A percentile compares a stretch with the other conserved stretches of the same genome.
These are phyloP conservation scores for Hecatera dysodea DNA, from an alignment of 2,888 invertebrate species.

Conservation along the genomic window DNA sequence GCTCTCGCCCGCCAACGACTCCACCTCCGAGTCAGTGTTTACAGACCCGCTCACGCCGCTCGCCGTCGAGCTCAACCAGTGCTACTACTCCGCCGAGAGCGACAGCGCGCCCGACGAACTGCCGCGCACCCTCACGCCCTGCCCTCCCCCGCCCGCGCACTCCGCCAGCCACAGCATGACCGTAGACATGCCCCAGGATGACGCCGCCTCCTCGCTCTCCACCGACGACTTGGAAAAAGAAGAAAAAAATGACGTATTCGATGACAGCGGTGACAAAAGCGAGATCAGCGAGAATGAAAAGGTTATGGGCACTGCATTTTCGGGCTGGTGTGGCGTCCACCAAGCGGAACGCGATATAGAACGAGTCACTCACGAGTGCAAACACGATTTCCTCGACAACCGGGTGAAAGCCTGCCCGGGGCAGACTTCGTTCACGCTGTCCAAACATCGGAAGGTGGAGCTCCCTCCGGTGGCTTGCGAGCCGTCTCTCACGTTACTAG, in stretches of 20 bases:
- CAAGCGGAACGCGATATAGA: constrained; percentile 70
- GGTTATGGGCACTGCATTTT: constrained; percentile 86
- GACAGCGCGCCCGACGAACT: constrained; percentile 86
- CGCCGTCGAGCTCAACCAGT: constrained; percentile 92
- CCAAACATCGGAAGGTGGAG: constrained; percentile 92
- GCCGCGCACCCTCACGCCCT: constrained; percentile 79
- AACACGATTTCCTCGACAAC: constrained; percentile 86
- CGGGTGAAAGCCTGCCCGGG: constrained; percentile 85
- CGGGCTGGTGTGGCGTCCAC: constrained; percentile 76
- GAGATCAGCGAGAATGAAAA: constrained; percentile 85
- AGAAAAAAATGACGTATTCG: constrained; percentile 83
- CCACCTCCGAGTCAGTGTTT: constrained; percentile 94
- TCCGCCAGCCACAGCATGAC: constrained; percentile 60
- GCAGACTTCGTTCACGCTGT: constrained; percentile 91
- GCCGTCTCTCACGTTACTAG: constrained; percentile 79
- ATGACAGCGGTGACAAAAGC: constrained; percentile 83
- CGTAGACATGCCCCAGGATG: constrained; percentile 84
- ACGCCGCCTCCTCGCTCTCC: constrained; percentile 80
- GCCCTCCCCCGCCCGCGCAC: constrained; percentile 60
- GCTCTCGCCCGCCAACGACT: constrained; percentile 89
- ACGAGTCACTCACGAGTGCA: constrained; percentile 80
- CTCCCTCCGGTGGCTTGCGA: constrained; percentile 88
- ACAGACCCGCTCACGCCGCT: constrained; percentile 93
- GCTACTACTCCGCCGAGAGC: constrained; percentile 92
- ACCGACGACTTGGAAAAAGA: constrained; percentile 81